These are phyloP conservation scores for Acleris sparsana DNA, from an alignment of 2,888 invertebrate species.

Conservation along the genomic window DNA sequence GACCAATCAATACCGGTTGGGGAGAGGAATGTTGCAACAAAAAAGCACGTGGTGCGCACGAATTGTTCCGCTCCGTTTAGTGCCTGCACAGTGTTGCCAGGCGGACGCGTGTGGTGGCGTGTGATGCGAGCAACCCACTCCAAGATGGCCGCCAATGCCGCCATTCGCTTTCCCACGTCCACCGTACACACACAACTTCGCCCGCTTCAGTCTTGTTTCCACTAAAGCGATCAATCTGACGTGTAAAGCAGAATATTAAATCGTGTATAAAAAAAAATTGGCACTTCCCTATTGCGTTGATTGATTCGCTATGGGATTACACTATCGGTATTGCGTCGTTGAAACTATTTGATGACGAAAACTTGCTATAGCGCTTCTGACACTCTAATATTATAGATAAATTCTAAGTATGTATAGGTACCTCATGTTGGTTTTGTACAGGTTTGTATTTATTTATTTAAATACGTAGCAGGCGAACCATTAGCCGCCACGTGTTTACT, in stretches of 20 bases:
- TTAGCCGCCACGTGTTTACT: constrained; percentile 68
- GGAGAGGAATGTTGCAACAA: constrained; percentile 72
- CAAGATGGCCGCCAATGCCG: constrained; percentile 76
- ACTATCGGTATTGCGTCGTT: constrained; percentile 52
- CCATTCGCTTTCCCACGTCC: constrained; percentile 82
- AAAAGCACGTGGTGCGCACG: constrained; percentile 75
- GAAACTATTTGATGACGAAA: constrained; percentile 46
- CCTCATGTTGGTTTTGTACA: constrained; percentile 17
- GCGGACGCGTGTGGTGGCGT: constrained; percentile 73
- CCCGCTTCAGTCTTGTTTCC: constrained; percentile 68
- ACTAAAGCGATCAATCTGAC: constrained; percentile 30
- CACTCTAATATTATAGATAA: constrained; percentile 17
- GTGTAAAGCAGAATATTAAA: constrained; percentile 31
- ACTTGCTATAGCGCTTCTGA: constrained; percentile 37
- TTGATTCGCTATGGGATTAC: constrained; percentile 54
- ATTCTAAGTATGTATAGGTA: constrained; percentile 13
- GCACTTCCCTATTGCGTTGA: constrained; percentile 65
- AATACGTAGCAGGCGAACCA: constrained; percentile 50
- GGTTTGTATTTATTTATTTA: constrained; percentile 43
- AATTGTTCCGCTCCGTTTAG: constrained; percentile 78
- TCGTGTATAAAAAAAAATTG: constrained; percentile 31
- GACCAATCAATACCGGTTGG: constrained; percentile 61
- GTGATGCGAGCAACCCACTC: constrained; percentile 72
- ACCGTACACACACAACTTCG: constrained; percentile 58
- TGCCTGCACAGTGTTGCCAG: constrained; percentile 72